phyloP scores from a whole-genome alignment of 2,797 vertebrate species.

The Amphiprion clarkii region DNA sequence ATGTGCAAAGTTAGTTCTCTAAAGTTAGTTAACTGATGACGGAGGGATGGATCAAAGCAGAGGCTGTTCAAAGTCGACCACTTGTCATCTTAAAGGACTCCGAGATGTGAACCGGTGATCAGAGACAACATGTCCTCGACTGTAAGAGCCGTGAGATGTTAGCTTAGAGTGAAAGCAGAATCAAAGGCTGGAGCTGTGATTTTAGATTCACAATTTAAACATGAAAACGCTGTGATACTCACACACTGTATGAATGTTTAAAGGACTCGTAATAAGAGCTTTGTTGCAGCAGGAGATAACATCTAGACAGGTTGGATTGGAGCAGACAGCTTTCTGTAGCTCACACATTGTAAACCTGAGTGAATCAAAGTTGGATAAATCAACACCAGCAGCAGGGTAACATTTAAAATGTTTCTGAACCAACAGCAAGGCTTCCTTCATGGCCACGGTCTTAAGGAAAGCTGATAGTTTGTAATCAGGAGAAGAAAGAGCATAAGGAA shows the following conservation, averaged over 20 bases:
- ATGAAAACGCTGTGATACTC: background rate
- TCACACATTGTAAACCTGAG: slow-evolving; percentile 42
- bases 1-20: slow-evolving; percentile 7
- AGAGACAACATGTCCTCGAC: slow-evolving; percentile 45
- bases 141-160: slow-evolving; percentile 15
- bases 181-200: slow-evolving; percentile 33
- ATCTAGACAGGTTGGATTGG: slow-evolving; percentile 20
- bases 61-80: slow-evolving; percentile 45
- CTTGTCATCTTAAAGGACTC: slow-evolving; percentile 34
- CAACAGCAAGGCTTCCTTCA: slow-evolving; percentile 30
- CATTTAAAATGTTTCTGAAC: slow-evolving; percentile 56
- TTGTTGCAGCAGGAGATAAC: slow-evolving; percentile 22
- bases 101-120: slow-evolving; percentile 38
- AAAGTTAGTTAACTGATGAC: slow-evolving; percentile 23
- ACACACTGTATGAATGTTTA: slow-evolving; percentile 12
- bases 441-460: slow-evolving; percentile 23
- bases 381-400: slow-evolving; percentile 20
- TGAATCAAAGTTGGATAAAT: slow-evolving; percentile 39
- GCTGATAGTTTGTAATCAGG: slow-evolving; percentile 63
- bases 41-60: slow-evolving; percentile 39
- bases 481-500: slow-evolving; percentile 27
- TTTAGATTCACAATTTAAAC: slow-evolving; percentile 6
- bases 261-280: slow-evolving; percentile 8
- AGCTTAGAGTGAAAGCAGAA: slow-evolving; percentile 33
- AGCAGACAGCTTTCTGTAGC: slow-evolving; percentile 24